A percentile compares a stretch with the other conserved stretches of the same genome.
These are phyloP conservation scores for Mystacornis crossleyi DNA, from an alignment of 2,113 vertebrate genomes.

Conservation along the genomic window DNA sequence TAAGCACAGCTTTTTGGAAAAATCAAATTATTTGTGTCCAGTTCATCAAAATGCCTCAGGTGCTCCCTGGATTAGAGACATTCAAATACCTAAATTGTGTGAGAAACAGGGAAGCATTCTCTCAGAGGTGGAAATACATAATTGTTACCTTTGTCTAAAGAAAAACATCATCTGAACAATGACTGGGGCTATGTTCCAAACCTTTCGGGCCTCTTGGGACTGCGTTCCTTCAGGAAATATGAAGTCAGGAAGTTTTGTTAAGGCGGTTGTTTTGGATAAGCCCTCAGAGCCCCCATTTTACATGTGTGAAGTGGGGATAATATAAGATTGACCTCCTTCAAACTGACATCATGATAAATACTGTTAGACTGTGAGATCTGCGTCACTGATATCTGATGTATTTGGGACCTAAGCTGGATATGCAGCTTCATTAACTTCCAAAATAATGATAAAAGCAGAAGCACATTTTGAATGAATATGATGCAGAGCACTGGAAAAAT, in stretches of 20 bases:
- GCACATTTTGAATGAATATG: not conserved
- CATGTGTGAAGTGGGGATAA: not conserved
- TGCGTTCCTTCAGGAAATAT: not conserved
- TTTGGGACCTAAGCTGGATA: not conserved
- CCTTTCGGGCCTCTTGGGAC: accelerated
- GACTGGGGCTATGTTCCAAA: not conserved
- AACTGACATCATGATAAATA: accelerated
- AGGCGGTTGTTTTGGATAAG: not conserved
- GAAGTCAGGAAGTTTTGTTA: not conserved
- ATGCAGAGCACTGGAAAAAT: not conserved
- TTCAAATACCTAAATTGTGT: not conserved
- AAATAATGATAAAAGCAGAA: not conserved
- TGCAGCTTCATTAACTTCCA: not conserved
- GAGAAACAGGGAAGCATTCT: not conserved
- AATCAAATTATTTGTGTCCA: not conserved
- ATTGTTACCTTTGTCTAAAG: not conserved
- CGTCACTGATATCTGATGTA: not conserved
- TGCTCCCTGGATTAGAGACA: not conserved
- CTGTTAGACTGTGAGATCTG: not conserved
- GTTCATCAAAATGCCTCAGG: not conserved
- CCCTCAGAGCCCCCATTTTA: not conserved
- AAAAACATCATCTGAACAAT: not conserved
- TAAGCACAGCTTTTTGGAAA: not conserved
- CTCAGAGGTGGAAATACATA: not conserved
- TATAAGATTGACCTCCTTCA: not conserved